Conservation (phyloP, 2,797 vertebrate species). For the Triplophysa bombifrons region DNA sequence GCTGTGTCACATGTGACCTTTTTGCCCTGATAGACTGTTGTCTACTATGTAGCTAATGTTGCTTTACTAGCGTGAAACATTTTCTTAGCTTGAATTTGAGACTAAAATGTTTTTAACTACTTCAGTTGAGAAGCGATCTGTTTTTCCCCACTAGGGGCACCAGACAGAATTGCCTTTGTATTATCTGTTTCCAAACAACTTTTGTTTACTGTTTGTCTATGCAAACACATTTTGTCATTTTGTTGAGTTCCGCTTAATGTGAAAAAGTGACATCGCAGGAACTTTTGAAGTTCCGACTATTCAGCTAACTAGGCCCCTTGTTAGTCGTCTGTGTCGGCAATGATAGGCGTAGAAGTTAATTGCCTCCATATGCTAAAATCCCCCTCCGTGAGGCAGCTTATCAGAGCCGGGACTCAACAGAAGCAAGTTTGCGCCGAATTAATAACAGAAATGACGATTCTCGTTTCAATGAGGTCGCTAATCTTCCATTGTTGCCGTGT, state of each 20-base stretch:
- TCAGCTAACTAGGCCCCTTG: not conserved
- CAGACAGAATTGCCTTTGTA: not conserved
- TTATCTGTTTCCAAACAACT: not conserved
- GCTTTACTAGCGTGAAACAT: too few relatives aligned
- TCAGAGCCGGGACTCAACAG: not conserved
- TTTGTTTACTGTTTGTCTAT: not conserved
- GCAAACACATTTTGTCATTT: not conserved
- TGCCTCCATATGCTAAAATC: conserved; percentile 3
- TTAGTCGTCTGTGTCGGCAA: not conserved
- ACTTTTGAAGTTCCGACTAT: not conserved
- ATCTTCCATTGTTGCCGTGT: conserved; percentile 18
- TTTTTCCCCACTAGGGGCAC: not conserved
- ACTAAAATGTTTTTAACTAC: too few relatives aligned
- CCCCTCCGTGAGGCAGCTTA: conserved; percentile 17
- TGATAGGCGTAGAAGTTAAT: not conserved
- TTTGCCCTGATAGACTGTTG: not conserved
- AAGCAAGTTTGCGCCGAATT: not conserved
- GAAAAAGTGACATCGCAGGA: not conserved
- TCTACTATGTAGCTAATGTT: not conserved
- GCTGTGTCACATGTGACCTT: conserved; percentile 16
- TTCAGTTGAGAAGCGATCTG: not conserved
- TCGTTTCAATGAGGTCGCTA: conserved; percentile 3
- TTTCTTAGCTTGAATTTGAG: not conserved
- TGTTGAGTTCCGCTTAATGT: not conserved
- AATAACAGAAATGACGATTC: conserved; percentile 20